Evolutionary conservation across 23 tunicate species (phyloP).

Genomic region (Trididemnum nubilum): DNA sequence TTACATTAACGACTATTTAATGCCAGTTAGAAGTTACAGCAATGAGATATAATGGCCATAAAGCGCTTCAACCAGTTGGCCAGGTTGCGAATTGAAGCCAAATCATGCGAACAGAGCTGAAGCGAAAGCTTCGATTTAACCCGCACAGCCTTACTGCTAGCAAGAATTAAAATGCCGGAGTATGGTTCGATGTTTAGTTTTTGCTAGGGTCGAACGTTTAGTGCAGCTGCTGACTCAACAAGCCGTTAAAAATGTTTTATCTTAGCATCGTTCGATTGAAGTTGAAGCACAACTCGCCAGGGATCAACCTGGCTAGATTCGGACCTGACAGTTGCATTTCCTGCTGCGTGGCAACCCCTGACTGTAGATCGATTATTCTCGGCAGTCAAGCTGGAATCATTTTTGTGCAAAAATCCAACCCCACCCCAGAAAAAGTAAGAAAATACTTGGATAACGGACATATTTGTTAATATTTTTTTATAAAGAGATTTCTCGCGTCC

Average conservation of each 20-base stretch:
- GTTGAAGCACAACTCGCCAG: slow-evolving; percentile 75
- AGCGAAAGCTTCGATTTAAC: too few relatives aligned
- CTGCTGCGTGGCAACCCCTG: slow-evolving; percentile 66
- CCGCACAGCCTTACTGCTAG: too few relatives aligned
- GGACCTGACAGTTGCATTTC: slow-evolving; percentile 63
- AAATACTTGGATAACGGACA: too few relatives aligned
- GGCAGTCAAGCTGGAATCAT: slow-evolving; percentile 75
- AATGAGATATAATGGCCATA: too few relatives aligned
- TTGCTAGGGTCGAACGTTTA: too few relatives aligned
- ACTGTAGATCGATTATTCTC: slow-evolving; percentile 60
- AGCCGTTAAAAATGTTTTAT: neutral
- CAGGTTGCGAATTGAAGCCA: too few relatives aligned
- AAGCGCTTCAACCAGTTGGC: too few relatives aligned
- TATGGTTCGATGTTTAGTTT: too few relatives aligned
- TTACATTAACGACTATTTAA: too few relatives aligned
- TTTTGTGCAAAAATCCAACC: slow-evolving; percentile 58
- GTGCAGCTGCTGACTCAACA: neutral
- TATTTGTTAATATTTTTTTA: neutral
- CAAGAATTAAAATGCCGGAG: too few relatives aligned
- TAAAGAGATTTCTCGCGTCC: neutral
- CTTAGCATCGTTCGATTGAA: slow-evolving; percentile 77
- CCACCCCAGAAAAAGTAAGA: slow-evolving; percentile 70
- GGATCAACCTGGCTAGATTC: slow-evolving; percentile 60
- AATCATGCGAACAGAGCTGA: too few relatives aligned
- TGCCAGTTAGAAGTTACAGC: too few relatives aligned